Evolutionary conservation across 2,797 vertebrate species (phyloP), one percentile per base, ranked within the genome.

Genomic region (Champsocephalus esox): DNA sequence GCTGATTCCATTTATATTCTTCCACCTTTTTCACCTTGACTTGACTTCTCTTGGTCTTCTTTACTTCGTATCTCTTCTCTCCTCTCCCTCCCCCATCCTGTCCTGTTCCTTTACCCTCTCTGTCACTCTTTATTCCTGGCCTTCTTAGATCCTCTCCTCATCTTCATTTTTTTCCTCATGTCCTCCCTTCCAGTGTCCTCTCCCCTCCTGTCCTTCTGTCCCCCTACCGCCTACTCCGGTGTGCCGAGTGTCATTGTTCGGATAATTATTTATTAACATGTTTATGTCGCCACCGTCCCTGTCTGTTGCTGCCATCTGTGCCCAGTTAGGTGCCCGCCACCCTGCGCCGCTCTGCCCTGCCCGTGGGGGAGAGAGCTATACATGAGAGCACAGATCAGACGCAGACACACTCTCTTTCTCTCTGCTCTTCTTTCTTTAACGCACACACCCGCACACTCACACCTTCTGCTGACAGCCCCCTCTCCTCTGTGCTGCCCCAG

Each of bases 231-330:
- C 55, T 56, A 65, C 82, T 73, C 79, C 2, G 43, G 48, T 73
- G 85, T 87, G 88, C 88, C 73, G 63, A 65, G 73, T 92, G 90
- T 92, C 93, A 91, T 85, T 91, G 89, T 91, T 86, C 66, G 60
- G 75, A 92, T 89, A 91, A 92, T 93, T 89, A 92, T 92, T 90
- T 93, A 92, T 91, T 91, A 92, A 90, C 61, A 12, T 87, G 90
- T 90, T 92, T 88, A 81, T 84, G 84, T 85, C 81, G 52, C 85
- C 80, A 75, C 67, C 57, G 57, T 89, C 77, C 82, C 81, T 73
- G 80, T 86, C 91, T 91, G 90, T 87, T 14, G 84, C 69, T 85
- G 84, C 93, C 93, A 94, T 94, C 92, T 94, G 92, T 87, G 88
- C 90, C 82, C 91, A 81, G 93, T 90, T 89, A 93, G 93, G 87